Evolutionary conservation across 2,888 invertebrate genomes (phyloP), one percentile per base, ranked within the genome.

Genomic region (Myathropa florea): DNA sequence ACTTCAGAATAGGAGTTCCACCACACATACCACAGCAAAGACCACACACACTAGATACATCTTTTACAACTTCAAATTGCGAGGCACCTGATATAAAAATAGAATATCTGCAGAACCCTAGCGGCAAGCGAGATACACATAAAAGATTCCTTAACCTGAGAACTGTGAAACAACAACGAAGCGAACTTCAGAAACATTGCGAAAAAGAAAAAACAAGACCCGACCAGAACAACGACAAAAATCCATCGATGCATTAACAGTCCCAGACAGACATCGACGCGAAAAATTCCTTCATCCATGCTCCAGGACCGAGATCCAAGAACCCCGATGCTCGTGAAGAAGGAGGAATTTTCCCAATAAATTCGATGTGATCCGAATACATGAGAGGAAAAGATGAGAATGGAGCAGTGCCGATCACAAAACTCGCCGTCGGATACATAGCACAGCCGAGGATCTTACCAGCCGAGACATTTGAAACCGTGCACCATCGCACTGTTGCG

Each of bases 221-320:
- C 46, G 7, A 7, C n/a, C 18, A 78, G 60, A 82, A 70, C 82
- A 61, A 86, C 78, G 83, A 83, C 65, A 83, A 83, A 83, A 46
- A 86, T 79, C 73, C 86, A 79, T 86, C 83, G 86, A 86, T 79
- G 86, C 86, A 83, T 86, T 86, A 86, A 82, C 61, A 78, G 79
- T 83, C 76, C 36, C 86, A 86, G 85, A 86, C 85, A 73, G 85
- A 78, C 78, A 82, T 86, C 55, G 86, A 83, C 79, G 86, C 78
- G 75, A 86, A 71, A 81, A 86, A 86, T 86, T 86, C 86, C 75
- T 86, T 75, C 65, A 75, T 68, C 70, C 64, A 28, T 39, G 33
- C 28, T 55, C 73, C 83, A 86, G 75, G 75, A 75, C 68, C 63
- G 67, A 68, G 71, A 46, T 46, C 46, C 26, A 18, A 46, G 46